A percentile compares a stretch with the other conserved stretches of the same genome.
Evolutionary conservation across 2,888 invertebrate genomes (phyloP).

Genomic region (Scaptomyza polygonia): DNA sequence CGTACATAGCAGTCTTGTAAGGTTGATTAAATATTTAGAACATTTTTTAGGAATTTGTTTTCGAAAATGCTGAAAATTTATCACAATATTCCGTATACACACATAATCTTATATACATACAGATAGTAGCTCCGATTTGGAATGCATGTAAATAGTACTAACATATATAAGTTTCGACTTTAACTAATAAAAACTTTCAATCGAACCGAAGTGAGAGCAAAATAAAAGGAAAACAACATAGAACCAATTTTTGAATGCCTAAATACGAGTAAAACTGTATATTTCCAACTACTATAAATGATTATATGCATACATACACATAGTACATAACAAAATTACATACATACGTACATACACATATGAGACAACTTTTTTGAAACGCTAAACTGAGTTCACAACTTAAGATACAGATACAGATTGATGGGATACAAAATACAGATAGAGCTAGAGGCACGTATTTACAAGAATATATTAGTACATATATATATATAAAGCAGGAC

Average conservation of each 20-base stretch:
- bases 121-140: slow-evolving; percentile 20
- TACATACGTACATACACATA: not conserved
- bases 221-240: slow-evolving; percentile 51
- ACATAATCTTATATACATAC: slow-evolving; percentile 18
- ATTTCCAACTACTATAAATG: slow-evolving; percentile 43
- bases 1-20: slow-evolving; percentile 29
- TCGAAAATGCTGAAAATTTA: slow-evolving; percentile 21
- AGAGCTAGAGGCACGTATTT: slow-evolving; percentile 19
- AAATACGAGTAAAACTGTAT: slow-evolving; percentile 56
- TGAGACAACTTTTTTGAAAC: slow-evolving; percentile 59
- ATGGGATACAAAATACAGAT: slow-evolving; percentile 8
- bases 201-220: not conserved
- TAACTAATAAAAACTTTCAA: slow-evolving; percentile 6
- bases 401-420: slow-evolving; percentile 12
- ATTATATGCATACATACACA: slow-evolving; percentile 6
- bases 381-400: slow-evolving; percentile 42
- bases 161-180: slow-evolving; percentile 37
- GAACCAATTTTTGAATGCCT: slow-evolving; percentile 75
- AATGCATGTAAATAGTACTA: slow-evolving; percentile 51
- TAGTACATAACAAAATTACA: slow-evolving; percentile 4
- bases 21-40: slow-evolving; percentile 28
- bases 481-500: slow-evolving; percentile 36
- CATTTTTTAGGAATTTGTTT: slow-evolving; percentile 13
- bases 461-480: slow-evolving; percentile 23
- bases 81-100: slow-evolving; percentile 1